Conservation (phyloP, 2,797 vertebrate species). For the Salmo trutta region DNA sequence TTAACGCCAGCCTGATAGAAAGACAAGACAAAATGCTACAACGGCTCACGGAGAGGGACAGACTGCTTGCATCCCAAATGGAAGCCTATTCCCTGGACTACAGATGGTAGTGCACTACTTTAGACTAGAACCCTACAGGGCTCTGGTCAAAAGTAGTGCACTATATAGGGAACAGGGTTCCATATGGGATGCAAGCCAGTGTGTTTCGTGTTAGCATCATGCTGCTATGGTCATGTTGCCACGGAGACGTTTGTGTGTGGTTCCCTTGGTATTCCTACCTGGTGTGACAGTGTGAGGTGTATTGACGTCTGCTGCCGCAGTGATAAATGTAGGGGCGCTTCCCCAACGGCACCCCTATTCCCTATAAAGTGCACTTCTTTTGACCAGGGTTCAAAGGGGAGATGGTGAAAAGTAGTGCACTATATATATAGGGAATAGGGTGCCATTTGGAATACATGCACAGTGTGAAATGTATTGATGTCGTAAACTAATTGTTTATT, state of each 20-base stretch:
- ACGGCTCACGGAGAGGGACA: too few relatives aligned
- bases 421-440: neutral
- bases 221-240: neutral
- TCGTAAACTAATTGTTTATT: conserved; percentile 73
- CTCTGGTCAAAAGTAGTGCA: neutral
- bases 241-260: conserved; percentile 18
- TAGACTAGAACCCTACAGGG: too few relatives aligned
- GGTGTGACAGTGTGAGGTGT: conserved; percentile 67
- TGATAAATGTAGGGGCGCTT: neutral
- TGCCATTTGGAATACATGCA: conserved; percentile 7
- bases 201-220: conserved; percentile 15
- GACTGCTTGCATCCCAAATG: rapidly evolving
- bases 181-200: neutral
- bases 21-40: too few relatives aligned
- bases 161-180: neutral
- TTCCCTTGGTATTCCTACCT: conserved; percentile 51
- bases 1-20: too few relatives aligned
- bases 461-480: conserved; percentile 73
- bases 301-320: conserved; percentile 54
- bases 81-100: too few relatives aligned
- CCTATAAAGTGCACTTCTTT: neutral
- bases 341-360: neutral
- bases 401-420: neutral
- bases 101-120: too few relatives aligned
- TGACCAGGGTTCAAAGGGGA: neutral